A percentile compares a stretch with the other conserved stretches of the same genome.
Conservation (phyloP, 2,888 invertebrate species). For the Nasonia oneida region DNA sequence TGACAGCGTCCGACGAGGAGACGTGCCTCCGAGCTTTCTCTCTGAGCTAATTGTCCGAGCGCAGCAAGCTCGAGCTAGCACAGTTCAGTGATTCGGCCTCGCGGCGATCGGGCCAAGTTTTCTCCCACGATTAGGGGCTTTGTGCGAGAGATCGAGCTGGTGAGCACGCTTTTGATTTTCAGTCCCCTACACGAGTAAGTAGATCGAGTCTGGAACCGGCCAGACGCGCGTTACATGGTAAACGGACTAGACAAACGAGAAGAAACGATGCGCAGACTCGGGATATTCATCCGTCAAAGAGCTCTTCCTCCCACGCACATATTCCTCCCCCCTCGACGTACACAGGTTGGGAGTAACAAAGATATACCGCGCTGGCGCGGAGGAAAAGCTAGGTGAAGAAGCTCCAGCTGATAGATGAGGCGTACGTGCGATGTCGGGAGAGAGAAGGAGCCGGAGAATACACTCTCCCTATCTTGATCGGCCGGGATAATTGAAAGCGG, state of each 20-base stretch:
- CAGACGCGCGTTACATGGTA: not conserved
- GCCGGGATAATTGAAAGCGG: conserved; percentile 48
- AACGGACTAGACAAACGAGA: not conserved
- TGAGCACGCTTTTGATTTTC: conserved; percentile 1
- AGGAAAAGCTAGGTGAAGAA: conserved; percentile 53
- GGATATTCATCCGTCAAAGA: conserved; percentile 44
- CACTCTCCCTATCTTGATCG: conserved; percentile 26
- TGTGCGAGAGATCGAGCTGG: not conserved
- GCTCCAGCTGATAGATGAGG: conserved; percentile 51
- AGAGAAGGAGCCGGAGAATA: not conserved
- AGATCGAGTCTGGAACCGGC: not conserved
- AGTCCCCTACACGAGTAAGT: not conserved
- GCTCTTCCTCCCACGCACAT: not conserved
- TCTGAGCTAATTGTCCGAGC: not conserved
- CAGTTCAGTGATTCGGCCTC: not conserved
- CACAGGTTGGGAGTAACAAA: conserved; percentile 32
- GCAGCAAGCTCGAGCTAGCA: not conserved
- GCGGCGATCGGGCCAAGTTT: not conserved
- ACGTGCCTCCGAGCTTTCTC: conserved; percentile 6
- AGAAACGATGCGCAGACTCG: conserved; percentile 16
- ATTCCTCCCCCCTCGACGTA: not conserved
- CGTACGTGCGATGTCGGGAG: conserved; percentile 41
- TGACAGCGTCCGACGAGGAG: not conserved
- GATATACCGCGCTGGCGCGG: conserved; percentile 37
- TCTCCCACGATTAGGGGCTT: not conserved